These are phyloP conservation scores for Porites australiensis DNA, from an alignment of 64 coral and sea anemone genomes.

Conservation along the genomic window DNA sequence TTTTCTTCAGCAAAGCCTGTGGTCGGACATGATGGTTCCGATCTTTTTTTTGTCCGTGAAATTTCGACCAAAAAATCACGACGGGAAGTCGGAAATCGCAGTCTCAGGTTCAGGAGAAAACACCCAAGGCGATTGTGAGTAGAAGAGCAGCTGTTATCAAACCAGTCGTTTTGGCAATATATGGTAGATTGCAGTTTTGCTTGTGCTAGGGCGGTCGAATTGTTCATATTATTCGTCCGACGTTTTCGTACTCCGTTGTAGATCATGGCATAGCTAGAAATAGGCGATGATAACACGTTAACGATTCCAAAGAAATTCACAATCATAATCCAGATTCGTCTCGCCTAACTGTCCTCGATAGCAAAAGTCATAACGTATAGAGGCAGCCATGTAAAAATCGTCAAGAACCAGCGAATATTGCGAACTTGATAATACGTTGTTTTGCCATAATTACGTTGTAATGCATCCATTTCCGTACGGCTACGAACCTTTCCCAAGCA, in stretches of 20 bases:
- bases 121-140: neutral
- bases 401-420: neutral
- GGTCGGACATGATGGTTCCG: neutral
- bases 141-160: neutral
- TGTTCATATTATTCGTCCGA: too few species aligned
- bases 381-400: neutral
- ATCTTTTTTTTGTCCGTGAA: neutral
- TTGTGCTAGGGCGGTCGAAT: neutral
- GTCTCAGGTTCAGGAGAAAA: neutral
- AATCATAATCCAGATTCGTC: neutral
- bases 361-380: neutral
- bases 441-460: conserved; percentile 7
- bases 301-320: too few species aligned
- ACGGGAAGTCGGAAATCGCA: neutral
- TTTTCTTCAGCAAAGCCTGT: too few species aligned
- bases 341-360: neutral
- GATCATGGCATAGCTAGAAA: neutral
- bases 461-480: neutral
- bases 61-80: neutral
- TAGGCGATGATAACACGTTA: neutral
- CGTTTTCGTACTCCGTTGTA: neutral
- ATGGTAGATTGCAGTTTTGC: neutral
- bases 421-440: neutral
- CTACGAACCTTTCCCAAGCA: conserved; percentile 31
- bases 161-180: neutral